phyloP scores from a whole-genome alignment of 92 coral and sea anemone species.

The Scolanthus callimorphus region DNA sequence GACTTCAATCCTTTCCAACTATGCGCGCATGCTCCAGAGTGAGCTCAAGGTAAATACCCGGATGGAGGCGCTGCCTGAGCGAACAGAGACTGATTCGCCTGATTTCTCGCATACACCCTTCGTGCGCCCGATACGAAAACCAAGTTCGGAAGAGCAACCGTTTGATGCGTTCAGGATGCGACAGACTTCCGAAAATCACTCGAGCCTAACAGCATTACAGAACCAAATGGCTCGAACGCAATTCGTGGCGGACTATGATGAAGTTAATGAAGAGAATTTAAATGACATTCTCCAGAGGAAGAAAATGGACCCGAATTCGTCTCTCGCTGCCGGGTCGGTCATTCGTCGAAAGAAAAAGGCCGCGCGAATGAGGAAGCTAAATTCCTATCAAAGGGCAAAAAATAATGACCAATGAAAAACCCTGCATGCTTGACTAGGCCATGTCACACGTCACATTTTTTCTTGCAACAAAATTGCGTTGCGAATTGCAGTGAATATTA shows the following conservation, averaged over 20 bases:
- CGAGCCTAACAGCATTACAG: slow-evolving; percentile 2
- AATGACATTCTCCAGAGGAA: neutral
- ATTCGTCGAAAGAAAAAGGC: neutral
- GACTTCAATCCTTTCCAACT: slow-evolving; percentile 23
- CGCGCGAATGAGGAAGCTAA: no score
- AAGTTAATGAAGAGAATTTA: slow-evolving; percentile 22
- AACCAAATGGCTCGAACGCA: slow-evolving; percentile 12
- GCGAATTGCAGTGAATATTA: no score
- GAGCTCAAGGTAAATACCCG: slow-evolving; percentile 6
- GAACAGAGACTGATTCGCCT: slow-evolving; percentile 28
- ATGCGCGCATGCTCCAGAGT: slow-evolving; percentile 33
- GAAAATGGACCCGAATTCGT: slow-evolving; percentile 1
- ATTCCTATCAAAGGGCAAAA: no score
- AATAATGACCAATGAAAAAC: no score
- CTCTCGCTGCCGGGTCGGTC: neutral
- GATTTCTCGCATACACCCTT: slow-evolving; percentile 28
- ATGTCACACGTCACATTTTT: no score
- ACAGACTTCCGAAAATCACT: neutral
- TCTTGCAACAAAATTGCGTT: no score
- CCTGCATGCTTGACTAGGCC: no score
- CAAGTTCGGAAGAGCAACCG: neutral
- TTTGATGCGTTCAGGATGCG: neutral
- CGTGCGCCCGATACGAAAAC: slow-evolving; percentile 10
- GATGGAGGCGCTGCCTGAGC: slow-evolving; percentile 16
- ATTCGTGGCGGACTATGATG: slow-evolving; percentile 7